Evolutionary conservation across 2,113 vertebrate genomes (phyloP).

Genomic region (Columbina picui): DNA sequence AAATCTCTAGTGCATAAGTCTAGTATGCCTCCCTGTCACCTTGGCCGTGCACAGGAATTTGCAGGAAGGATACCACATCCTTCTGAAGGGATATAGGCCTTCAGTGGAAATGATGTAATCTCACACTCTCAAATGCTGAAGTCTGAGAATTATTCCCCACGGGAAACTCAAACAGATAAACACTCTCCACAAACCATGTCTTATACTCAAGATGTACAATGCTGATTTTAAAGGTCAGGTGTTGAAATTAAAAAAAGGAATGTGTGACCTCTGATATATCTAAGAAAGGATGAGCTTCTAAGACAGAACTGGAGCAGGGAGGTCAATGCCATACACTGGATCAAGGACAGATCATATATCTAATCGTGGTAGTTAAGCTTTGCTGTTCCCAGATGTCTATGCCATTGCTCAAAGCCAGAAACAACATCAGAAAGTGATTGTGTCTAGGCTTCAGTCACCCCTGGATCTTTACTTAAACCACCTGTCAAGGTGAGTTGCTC

Average conservation of each 20-base stretch:
- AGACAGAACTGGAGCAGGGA: background rate
- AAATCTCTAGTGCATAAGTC: background rate
- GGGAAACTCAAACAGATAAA: background rate
- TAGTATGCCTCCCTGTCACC: background rate
- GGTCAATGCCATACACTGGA: background rate
- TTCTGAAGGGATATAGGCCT: background rate
- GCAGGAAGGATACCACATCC: background rate
- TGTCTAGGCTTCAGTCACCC: fast-evolving
- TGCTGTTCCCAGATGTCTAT: background rate
- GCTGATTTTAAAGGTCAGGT: background rate
- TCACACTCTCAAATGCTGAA: background rate
- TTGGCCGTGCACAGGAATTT: fast-evolving
- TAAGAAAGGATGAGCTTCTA: background rate
- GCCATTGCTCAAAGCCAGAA: background rate
- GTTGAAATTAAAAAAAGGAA: background rate
- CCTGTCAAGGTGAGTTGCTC: background rate
- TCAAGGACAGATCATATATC: background rate
- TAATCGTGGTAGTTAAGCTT: background rate
- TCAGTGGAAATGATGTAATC: background rate
- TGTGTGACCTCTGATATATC: background rate
- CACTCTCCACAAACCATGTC: background rate
- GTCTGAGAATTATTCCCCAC: background rate
- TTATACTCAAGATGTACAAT: background rate
- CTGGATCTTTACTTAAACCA: background rate
- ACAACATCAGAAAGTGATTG: background rate